These are phyloP conservation scores for Oceanodroma tethys DNA, from an alignment of 2,113 vertebrate genomes.

Conservation along the genomic window DNA sequence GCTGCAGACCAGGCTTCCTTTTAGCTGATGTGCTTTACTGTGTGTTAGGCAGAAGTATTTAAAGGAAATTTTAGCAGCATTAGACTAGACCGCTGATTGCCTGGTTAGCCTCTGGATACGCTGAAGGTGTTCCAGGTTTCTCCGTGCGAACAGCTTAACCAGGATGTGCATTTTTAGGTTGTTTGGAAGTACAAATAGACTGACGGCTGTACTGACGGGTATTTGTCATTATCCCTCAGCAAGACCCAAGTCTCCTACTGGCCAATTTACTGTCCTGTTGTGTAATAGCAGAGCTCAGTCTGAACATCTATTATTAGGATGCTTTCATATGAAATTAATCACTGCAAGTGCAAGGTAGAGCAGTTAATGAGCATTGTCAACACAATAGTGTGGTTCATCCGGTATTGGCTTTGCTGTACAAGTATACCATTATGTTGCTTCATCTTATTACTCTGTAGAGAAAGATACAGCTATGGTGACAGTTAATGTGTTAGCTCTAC, in stretches of 20 bases:
- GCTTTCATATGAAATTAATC: slow-evolving; percentile 32
- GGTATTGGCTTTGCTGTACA: neutral
- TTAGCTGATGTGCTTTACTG: neutral
- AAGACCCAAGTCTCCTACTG: neutral
- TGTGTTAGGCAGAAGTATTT: neutral
- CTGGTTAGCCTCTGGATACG: neutral
- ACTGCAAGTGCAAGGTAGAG: neutral
- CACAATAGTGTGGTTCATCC: neutral
- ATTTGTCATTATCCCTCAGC: slow-evolving; percentile 7
- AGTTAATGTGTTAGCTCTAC: neutral
- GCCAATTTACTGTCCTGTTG: slow-evolving; percentile 22
- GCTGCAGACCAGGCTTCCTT: neutral
- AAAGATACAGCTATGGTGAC: neutral
- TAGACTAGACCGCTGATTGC: neutral
- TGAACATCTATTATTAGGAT: slow-evolving; percentile 24
- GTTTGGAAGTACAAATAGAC: neutral
- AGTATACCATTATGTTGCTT: neutral
- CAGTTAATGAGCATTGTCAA: neutral
- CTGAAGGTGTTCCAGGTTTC: neutral
- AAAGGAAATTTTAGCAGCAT: neutral
- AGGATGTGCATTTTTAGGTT: neutral
- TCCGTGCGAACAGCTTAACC: neutral
- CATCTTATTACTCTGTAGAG: neutral
- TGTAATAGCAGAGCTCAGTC: neutral
- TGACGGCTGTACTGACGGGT: neutral